Evolutionary conservation across 2,888 invertebrate genomes (phyloP), one percentile per base, ranked within the genome.

Genomic region (Dugesia japonica): DNA sequence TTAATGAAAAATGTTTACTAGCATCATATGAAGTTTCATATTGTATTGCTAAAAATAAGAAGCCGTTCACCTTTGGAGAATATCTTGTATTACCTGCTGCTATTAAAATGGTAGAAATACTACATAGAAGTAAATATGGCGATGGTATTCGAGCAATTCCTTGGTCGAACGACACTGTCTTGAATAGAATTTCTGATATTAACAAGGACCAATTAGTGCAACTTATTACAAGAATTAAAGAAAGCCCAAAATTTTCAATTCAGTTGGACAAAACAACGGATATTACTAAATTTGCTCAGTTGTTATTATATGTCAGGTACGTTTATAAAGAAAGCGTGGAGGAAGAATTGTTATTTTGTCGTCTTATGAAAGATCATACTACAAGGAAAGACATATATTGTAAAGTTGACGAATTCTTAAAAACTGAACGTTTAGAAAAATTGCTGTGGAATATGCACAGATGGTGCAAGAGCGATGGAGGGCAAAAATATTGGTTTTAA

Each of bases 391-490:
- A 56, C 23, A 56, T 56, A 20, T 56, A 56, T 23, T n/a, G 56
- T 56, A 56, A 56, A 56, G 56, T 56, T 56, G 56, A 56, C 56
- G 56, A 56, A 56, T 56, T 56, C 17, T 56, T 56, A 20, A 31
- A 31, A 31, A 31, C 31, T 56, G 23, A 56, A 56, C 9, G 23
- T 56, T 56, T 56, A 56, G 56, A 56, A 20, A 56, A 23, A 56
- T 56, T 56, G 56, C 56, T 56, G 56, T 72, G 72, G 72, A 72
- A 31, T 72, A 72, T 72, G 72, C 28, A 72, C 72, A 28, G 72
- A 23, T 26, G 72, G 72, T 27, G 72, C 28, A 72, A 27, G n/a
- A 72, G 72, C 72, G 7, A 72, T 72, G 26, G 15, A 4, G 4
- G 56, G 56, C 23, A 56, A 56, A 56, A 56, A 56, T 56, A 23